Evolutionary conservation across 30 jellyfish, hydroid and myxozoan species (phyloP), one percentile per base, ranked within the genome.

Genomic region (Pelagia noctiluca): DNA sequence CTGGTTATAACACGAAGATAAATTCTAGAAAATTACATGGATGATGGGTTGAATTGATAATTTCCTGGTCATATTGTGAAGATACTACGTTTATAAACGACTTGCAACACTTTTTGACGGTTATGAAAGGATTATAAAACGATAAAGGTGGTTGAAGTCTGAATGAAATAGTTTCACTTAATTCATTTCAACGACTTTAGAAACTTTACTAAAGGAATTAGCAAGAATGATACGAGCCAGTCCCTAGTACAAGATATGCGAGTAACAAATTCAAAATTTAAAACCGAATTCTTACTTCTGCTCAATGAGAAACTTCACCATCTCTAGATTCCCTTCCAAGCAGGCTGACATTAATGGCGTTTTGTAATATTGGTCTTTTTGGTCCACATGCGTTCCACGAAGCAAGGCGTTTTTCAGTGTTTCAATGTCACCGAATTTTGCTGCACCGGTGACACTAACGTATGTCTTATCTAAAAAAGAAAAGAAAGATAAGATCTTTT

Each of bases 271-370:
- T 28, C 48, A 13, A 46, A 12, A 50, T 8, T 11, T 21, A 77
- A n/a, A n/a, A 5, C 16, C 25, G 26, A 1, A 5, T 0, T 50
- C 84, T 82, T 67, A 93, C 98, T 96, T 79, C 19, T 67, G 93
- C 66, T 87, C 86, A 24, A 93, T 62, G 7, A 93, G 97, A 69
- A 78, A 86, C 31, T 74, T 75, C 71, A 76, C 98, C 91, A 88
- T 63, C 52, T 86, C 89, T 18, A 93, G 28, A 82, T 93, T 92
- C 10, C 98, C 98, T 73, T 88, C 96, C 53, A 87, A 90, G 50
- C 97, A 81, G 0, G 98, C 98, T 8, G 68, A 49, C 98, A 93
- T 93, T 35, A 93, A 88, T 2, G 98, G 97, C 26, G 98, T 93
- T 64, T 93, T 93, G 89, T 71, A 93, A 77, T 87, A 93, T 50